These are phyloP conservation scores for Eilema griseolum DNA, from an alignment of 2,888 invertebrate species.

Conservation along the genomic window DNA sequence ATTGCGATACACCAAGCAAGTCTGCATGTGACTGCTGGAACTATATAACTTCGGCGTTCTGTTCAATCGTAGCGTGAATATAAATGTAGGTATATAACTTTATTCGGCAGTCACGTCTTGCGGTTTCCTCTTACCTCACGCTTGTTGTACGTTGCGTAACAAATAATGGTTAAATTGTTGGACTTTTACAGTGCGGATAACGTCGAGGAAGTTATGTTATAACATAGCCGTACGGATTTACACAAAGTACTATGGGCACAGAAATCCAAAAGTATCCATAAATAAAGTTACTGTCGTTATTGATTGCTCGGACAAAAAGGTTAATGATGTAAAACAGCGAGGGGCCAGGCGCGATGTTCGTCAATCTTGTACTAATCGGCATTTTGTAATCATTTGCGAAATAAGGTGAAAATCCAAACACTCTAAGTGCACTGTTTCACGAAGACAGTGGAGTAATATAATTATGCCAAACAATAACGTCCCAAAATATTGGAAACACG, in stretches of 20 bases:
- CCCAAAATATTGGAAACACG: too few relatives aligned
- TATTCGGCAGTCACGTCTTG: conserved; percentile 30
- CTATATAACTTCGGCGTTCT: conserved; percentile 12
- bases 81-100: conserved; percentile 10
- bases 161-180: conserved; percentile 13
- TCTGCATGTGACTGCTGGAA: not conserved
- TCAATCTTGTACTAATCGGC: not conserved
- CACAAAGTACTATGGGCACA: not conserved
- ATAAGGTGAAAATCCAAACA: not conserved
- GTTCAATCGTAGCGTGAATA: conserved; percentile 10
- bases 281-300: not conserved
- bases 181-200: conserved; percentile 4
- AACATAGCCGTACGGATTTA: not conserved
- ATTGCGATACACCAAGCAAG: not conserved
- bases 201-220: conserved; percentile 1
- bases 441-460: too few relatives aligned
- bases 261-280: too few relatives aligned
- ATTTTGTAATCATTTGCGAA: not conserved
- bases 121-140: conserved; percentile 26
- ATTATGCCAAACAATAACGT: too few relatives aligned
- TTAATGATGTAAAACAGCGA: not conserved
- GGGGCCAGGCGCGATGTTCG: conserved; percentile 1
- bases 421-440: not conserved
- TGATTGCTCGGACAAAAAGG: not conserved
- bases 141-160: conserved; percentile 25